Evolutionary conservation across 1,140 invertebrate species (phyloP).

Genomic region (Drosophila pachea): DNA sequence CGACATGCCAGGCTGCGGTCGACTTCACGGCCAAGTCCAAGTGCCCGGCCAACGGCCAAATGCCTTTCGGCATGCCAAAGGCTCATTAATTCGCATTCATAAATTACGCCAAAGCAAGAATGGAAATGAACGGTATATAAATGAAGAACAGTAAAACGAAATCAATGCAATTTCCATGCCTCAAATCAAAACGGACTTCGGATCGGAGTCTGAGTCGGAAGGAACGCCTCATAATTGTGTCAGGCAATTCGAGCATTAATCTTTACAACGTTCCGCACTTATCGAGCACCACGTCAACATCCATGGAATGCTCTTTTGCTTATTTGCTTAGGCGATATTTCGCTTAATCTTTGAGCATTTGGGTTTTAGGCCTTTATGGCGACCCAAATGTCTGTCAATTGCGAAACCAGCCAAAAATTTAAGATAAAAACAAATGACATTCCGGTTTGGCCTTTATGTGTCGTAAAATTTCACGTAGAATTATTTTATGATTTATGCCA

Average conservation of each 20-base stretch:
- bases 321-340: constrained; percentile 3
- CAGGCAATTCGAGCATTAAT: constrained; percentile 42
- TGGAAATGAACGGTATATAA: neutral
- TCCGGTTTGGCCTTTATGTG: neutral
- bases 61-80: constrained; percentile 66
- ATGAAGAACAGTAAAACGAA: constrained; percentile 47
- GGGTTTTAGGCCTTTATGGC: neutral
- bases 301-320: constrained; percentile 8
- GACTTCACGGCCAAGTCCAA: constrained; percentile 7
- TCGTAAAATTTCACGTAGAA: neutral
- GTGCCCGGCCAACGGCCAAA: constrained; percentile 34
- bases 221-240: constrained; percentile 16
- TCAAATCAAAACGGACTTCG: constrained; percentile 1
- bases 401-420: neutral
- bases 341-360: neutral
- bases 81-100: constrained; percentile 74
- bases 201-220: neutral
- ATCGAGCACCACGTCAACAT: constrained; percentile 15
- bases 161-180: constrained; percentile 57
- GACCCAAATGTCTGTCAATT: neutral
- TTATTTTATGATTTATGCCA: too few relatives aligned
- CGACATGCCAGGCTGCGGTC: neutral
- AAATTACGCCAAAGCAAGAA: constrained; percentile 47
- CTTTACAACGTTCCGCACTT: constrained; percentile 31
- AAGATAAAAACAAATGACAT: neutral